phyloP scores from a whole-genome alignment of 2,797 vertebrate species.

The Lycodopsis pacificus region DNA sequence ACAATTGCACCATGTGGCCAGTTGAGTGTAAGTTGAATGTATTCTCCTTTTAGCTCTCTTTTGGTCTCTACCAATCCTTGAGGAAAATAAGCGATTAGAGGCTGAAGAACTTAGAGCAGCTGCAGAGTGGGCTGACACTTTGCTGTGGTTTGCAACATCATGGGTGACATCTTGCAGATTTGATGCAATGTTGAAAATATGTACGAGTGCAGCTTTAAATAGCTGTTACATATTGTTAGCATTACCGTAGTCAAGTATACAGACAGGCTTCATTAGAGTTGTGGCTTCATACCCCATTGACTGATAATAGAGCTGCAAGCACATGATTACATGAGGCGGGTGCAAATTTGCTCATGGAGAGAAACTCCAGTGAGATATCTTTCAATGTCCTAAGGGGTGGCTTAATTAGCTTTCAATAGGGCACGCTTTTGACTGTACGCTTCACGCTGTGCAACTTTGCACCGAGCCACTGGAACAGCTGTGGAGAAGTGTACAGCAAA shows the following conservation, averaged over 20 bases:
- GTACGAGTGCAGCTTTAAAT: not conserved
- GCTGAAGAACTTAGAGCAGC: not conserved
- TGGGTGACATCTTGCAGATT: not conserved
- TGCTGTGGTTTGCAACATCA: not conserved
- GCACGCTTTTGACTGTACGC: slow-evolving; percentile 34
- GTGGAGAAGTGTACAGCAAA: slow-evolving; percentile 27
- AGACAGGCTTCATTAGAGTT: slow-evolving; percentile 37
- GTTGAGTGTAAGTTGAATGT: not conserved
- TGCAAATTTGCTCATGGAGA: slow-evolving; percentile 30
- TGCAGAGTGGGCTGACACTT: not conserved
- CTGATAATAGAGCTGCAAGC: slow-evolving; percentile 26
- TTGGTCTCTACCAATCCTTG: not conserved
- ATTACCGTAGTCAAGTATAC: slow-evolving; percentile 3
- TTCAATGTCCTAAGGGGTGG: slow-evolving; percentile 38
- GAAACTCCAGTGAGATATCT: slow-evolving; percentile 41
- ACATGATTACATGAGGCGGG: slow-evolving; percentile 26
- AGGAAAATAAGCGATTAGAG: not conserved
- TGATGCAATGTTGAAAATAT: not conserved
- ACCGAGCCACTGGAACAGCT: slow-evolving; percentile 27
- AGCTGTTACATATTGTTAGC: slow-evolving; percentile 14
- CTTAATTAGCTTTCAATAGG: slow-evolving; percentile 62
- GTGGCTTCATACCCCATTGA: slow-evolving; percentile 40
- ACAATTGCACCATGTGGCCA: too few species aligned
- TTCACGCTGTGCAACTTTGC: slow-evolving; percentile 28
- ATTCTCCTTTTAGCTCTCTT: not conserved